Conservation (phyloP, 2,888 invertebrate genomes). For the Acanthosepion lycidas region DNA sequence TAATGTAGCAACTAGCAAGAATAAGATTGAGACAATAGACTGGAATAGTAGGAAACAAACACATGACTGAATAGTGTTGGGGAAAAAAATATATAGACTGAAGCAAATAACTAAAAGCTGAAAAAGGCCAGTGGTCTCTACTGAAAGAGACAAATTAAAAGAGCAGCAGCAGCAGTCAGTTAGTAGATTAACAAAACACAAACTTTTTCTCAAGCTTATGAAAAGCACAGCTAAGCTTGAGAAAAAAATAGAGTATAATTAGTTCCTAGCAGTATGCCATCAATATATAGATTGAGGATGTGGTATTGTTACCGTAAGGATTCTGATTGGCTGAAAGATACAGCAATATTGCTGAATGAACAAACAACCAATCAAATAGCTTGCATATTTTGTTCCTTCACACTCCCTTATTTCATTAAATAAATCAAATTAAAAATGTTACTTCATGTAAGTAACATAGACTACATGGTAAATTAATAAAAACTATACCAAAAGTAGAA, state of each 20-base stretch:
- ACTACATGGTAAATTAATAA: not conserved
- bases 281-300: conserved; percentile 33
- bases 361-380: not conserved
- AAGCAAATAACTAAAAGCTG: no score
- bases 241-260: not conserved
- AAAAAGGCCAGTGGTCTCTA: not conserved
- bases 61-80: no score
- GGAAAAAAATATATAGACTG: no score
- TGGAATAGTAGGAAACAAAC: not conserved
- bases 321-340: not conserved
- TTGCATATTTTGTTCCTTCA: not conserved
- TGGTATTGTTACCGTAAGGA: conserved; percentile 11
- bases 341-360: conserved; percentile 33
- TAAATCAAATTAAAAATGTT: not conserved
- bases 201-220: not conserved
- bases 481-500: not conserved
- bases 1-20: no score
- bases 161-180: no score
- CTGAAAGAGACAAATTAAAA: not conserved
- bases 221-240: not conserved
- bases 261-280: not conserved
- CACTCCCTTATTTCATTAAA: not conserved
- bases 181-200: not conserved
- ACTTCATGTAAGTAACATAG: not conserved
- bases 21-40: not conserved